phyloP scores from a whole-genome alignment of 2,888 invertebrate species.

The Panorpa germanica region DNA sequence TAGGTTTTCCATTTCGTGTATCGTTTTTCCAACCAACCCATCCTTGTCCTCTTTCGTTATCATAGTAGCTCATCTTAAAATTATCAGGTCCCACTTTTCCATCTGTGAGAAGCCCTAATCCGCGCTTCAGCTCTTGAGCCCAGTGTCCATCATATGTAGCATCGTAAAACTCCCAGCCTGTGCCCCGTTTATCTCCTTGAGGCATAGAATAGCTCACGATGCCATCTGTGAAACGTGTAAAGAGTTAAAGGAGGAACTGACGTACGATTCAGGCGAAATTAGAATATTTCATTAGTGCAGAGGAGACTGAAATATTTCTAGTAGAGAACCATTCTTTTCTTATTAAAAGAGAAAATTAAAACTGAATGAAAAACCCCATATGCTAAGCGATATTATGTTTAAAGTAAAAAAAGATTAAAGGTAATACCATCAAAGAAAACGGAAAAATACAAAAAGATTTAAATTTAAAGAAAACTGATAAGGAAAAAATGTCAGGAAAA shows the following conservation, averaged over 20 bases:
- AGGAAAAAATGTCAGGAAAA: background rate
- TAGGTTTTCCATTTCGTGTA: constrained; percentile 38
- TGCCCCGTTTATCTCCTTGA: constrained; percentile 65
- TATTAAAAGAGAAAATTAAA: too few species aligned
- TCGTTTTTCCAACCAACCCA: constrained; percentile 89
- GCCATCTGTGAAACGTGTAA: constrained; percentile 37
- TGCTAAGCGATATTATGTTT: too few species aligned
- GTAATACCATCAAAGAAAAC: background rate
- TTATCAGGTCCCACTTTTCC: constrained; percentile 61
- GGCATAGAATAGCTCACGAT: constrained; percentile 75
- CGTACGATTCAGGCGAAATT: too few species aligned
- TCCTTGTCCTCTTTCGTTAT: constrained; percentile 45
- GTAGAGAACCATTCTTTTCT: too few species aligned
- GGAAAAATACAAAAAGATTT: background rate
- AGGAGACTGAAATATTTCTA: too few species aligned
- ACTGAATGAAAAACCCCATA: too few species aligned
- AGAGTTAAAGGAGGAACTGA: constrained; percentile 9
- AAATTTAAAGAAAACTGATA: constrained; percentile 1
- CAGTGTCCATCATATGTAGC: constrained; percentile 72
- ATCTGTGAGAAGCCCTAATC: constrained; percentile 72
- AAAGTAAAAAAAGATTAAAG: background rate
- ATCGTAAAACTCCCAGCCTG: constrained; percentile 67
- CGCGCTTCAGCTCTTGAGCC: constrained; percentile 54
- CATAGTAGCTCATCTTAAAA: constrained; percentile 44
- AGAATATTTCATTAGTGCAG: too few species aligned